A percentile compares a stretch with the other conserved stretches of the same genome.
Conservation (phyloP, 2,113 vertebrate species). For the Gopherus flavomarginatus region DNA sequence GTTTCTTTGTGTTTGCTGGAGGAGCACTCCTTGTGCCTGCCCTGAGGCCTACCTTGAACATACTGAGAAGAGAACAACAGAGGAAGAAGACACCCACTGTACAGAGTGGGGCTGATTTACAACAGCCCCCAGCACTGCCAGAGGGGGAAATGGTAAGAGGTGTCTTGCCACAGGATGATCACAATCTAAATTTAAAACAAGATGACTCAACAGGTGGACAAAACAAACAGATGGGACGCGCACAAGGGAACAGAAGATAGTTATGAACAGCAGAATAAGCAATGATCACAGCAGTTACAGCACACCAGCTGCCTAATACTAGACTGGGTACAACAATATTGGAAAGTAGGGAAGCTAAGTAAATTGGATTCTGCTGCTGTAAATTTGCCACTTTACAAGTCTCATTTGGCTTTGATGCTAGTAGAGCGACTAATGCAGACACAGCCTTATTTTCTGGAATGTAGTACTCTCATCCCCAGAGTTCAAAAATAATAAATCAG, state of each 20-base stretch:
- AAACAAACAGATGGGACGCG: background rate
- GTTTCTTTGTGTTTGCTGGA: too few species aligned
- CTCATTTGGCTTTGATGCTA: background rate
- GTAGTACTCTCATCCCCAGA: background rate
- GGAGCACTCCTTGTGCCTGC: too few species aligned
- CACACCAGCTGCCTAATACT: background rate
- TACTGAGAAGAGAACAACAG: too few species aligned
- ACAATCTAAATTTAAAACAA: background rate
- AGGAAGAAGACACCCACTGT: too few species aligned
- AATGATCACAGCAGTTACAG: background rate
- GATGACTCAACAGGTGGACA: background rate
- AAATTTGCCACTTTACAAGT: background rate
- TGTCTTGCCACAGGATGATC: background rate
- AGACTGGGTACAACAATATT: background rate
- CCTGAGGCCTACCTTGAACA: too few species aligned
- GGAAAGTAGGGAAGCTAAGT: background rate
- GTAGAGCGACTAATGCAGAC: background rate
- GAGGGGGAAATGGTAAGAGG: too few species aligned
- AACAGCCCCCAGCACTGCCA: too few species aligned
- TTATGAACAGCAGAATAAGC: background rate
- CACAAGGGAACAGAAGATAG: background rate
- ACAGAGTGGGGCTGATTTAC: too few species aligned
- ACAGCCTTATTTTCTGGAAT: background rate
- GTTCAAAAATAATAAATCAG: background rate
- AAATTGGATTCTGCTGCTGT: background rate